A percentile compares a stretch with the other conserved stretches of the same genome.
These are phyloP conservation scores for Mimachlamys varia DNA, from an alignment of 2,888 invertebrate genomes.

Conservation along the genomic window DNA sequence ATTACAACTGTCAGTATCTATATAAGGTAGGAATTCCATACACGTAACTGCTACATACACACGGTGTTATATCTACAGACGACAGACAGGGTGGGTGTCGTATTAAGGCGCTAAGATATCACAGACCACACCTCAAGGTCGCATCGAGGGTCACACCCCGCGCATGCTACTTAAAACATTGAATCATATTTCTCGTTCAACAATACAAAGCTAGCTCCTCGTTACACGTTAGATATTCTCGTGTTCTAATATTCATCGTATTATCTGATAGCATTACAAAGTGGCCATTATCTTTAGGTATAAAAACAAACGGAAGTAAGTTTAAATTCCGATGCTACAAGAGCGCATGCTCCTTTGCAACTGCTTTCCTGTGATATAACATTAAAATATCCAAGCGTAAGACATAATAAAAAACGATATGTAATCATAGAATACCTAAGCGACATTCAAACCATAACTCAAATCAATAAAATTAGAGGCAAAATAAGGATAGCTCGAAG, in stretches of 20 bases:
- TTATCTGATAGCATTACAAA: neutral
- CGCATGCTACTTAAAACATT: neutral
- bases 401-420: too few relatives aligned
- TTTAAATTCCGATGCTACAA: too few relatives aligned
- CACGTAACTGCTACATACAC: neutral
- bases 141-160: neutral
- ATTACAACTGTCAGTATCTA: neutral
- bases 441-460: too few relatives aligned
- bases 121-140: neutral
- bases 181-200: neutral
- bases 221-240: neutral
- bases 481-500: too few relatives aligned
- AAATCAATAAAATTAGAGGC: too few relatives aligned
- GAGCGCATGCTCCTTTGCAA: too few relatives aligned
- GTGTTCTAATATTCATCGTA: neutral
- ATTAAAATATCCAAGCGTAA: too few relatives aligned
- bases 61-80: neutral
- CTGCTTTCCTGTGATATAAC: too few relatives aligned
- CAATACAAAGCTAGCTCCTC: neutral
- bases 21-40: constrained; percentile 14
- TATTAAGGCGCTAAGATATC: neutral
- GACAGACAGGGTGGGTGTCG: neutral
- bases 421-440: too few relatives aligned
- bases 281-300: neutral
- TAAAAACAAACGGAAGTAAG: too few relatives aligned